A percentile compares a stretch with the other conserved stretches of the same genome.
Conservation (phyloP, 1,140 invertebrate genomes). For the Eupristina koningsbergeri region DNA sequence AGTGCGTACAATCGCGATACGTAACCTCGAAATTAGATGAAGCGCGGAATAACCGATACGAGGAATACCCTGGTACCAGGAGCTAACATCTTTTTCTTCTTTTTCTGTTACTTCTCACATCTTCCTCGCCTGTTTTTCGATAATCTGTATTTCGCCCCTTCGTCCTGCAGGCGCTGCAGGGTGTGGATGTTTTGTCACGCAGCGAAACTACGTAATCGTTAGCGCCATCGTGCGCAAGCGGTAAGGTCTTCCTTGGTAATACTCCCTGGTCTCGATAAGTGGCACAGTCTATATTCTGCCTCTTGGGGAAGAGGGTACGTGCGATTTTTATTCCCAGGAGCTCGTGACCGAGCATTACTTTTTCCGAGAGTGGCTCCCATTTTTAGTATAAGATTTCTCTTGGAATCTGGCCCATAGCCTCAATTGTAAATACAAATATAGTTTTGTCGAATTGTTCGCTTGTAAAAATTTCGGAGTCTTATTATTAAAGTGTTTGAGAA, state of each 20-base stretch:
- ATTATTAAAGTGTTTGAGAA: background rate
- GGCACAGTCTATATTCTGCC: conserved; percentile 15
- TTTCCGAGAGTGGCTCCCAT: background rate
- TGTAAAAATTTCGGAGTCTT: background rate
- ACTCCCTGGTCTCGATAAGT: background rate
- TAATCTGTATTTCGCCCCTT: background rate
- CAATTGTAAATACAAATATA: background rate
- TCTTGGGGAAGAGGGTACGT: background rate
- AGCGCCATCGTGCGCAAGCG: background rate
- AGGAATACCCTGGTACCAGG: background rate
- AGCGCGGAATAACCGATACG: background rate
- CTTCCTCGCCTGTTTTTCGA: background rate
- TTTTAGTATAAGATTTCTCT: background rate
- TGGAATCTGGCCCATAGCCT: background rate
- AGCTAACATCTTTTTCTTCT: background rate
- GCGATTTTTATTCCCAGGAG: background rate
- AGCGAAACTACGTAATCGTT: conserved; percentile 7
- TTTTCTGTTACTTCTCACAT: background rate
- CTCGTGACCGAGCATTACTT: background rate
- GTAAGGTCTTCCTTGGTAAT: background rate
- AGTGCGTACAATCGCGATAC: background rate
- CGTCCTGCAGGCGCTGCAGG: conserved; percentile 7
- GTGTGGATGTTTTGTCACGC: conserved; percentile 3
- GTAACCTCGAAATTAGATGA: conserved; percentile 7
- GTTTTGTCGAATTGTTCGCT: background rate